These are phyloP conservation scores for Heliconius cydno DNA, from an alignment of 2,888 invertebrate genomes.

Conservation along the genomic window DNA sequence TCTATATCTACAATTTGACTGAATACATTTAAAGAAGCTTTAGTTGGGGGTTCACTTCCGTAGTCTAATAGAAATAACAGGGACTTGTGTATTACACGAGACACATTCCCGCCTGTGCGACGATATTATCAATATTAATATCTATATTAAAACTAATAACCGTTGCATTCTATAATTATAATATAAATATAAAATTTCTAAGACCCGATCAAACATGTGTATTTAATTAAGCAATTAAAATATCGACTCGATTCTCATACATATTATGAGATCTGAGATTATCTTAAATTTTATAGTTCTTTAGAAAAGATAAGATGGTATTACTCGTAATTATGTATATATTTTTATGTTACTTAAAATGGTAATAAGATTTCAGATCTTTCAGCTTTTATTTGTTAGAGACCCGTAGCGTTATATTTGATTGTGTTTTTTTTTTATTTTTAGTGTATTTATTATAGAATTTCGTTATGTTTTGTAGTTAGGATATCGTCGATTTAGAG, in stretches of 20 bases:
- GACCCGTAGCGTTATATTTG: neutral
- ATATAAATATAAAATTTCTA: constrained; percentile 6
- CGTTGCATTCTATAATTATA: constrained; percentile 18
- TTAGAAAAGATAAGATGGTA: constrained; percentile 10
- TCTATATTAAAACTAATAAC: constrained; percentile 5
- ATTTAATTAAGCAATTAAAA: constrained; percentile 26
- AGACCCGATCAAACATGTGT: constrained; percentile 8
- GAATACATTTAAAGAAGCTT: no score
- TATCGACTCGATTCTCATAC: constrained; percentile 13
- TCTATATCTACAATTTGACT: no score
- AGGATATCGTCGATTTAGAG: no score
- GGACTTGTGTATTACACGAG: no score
- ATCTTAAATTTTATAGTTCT: constrained; percentile 16
- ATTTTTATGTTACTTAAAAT: neutral
- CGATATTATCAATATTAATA: neutral
- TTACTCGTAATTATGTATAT: neutral
- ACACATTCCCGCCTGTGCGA: neutral
- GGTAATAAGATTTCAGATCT: neutral
- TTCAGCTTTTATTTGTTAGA: neutral
- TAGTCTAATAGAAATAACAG: no score
- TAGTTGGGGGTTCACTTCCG: no score
- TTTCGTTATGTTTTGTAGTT: no score
- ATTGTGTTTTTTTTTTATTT: neutral
- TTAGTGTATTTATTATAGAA: no score
- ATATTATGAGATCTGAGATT: constrained; percentile 10